These are phyloP conservation scores for Acanthococcus lagerstroemiae DNA, from an alignment of 2,888 invertebrate genomes.

Conservation along the genomic window DNA sequence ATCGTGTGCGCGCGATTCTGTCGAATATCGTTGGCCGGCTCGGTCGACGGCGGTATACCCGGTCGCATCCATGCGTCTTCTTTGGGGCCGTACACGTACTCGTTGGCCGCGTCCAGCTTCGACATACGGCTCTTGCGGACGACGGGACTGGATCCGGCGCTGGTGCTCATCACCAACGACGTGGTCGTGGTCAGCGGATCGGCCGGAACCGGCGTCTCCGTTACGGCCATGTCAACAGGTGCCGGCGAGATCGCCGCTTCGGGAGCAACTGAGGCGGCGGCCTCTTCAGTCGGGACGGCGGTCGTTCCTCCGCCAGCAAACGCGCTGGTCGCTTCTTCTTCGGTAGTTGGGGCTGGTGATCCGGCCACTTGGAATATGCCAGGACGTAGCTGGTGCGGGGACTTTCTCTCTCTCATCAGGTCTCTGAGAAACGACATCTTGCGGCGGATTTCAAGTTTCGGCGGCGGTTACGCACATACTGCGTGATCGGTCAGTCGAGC, in stretches of 20 bases:
- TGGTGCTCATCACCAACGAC: background rate
- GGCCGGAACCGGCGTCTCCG: background rate
- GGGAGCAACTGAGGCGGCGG: background rate
- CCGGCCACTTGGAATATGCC: background rate
- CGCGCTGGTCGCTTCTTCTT: background rate
- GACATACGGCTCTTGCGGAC: constrained; percentile 1
- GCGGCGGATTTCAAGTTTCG: background rate
- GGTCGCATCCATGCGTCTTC: background rate
- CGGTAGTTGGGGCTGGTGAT: background rate
- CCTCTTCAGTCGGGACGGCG: background rate
- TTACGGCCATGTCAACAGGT: background rate
- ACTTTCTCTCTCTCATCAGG: background rate
- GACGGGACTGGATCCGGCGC: background rate
- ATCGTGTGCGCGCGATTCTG: background rate
- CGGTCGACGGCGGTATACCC: background rate
- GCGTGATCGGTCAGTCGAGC: background rate
- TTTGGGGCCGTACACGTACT: background rate
- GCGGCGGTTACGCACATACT: background rate
- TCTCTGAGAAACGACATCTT: background rate
- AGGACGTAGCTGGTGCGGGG: background rate
- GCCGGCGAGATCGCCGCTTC: background rate
- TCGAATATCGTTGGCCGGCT: too few species aligned
- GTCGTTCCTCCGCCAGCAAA: background rate
- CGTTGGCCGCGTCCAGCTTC: background rate
- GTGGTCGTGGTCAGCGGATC: constrained; percentile 5